Evolutionary conservation across 92 coral and sea anemone genomes (phyloP), one percentile per base, ranked within the genome.

Genomic region (Siderastrea siderea): DNA sequence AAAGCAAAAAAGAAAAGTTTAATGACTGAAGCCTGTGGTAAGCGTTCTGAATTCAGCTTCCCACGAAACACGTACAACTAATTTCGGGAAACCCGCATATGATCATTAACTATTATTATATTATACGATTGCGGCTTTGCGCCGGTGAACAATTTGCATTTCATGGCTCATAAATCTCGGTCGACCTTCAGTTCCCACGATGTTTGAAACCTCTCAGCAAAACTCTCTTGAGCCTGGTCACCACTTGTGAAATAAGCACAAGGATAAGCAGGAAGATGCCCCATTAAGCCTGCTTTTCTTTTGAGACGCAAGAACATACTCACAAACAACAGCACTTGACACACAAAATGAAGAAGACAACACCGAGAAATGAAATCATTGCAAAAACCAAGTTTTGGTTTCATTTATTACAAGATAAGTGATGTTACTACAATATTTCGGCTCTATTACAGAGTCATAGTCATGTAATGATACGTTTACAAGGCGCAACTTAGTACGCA

Each of bases 11-110:
- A 45, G 6, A 79, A 46, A 53, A 52, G 16, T 44, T 60, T 63
- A 47, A 63, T 66, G 46, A 65, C 15, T 1, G 47, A 48, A 47
- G 47, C n/a, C 64, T 67, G 85, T 68, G 75, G 85, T 81, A 52
- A 81, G 55, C 67, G 5, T 50, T 68, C 46, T 0, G 10, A 67
- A 43, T 53, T 51, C 85, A 76, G 85, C 68, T 81, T 81, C 85
- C 85, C 85, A 81, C 85, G 76, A n/a, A 19, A 4, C 63, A 53
- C 60, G 19, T 17, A 10, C 51, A 1, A 6, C 61, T 81, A 67
- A 67, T 68, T 53, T 43, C 44, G 57, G 65, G 14, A 67, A 54
- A 54, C 52, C 44, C 59, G 47, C 47, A 38, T 54, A 10, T 79
- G 8, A 26, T 13, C 49, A 58, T 76, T 55, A 46, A 6, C 71